Conservation (phyloP, 2,797 vertebrate genomes). For the Anas capensis region DNA sequence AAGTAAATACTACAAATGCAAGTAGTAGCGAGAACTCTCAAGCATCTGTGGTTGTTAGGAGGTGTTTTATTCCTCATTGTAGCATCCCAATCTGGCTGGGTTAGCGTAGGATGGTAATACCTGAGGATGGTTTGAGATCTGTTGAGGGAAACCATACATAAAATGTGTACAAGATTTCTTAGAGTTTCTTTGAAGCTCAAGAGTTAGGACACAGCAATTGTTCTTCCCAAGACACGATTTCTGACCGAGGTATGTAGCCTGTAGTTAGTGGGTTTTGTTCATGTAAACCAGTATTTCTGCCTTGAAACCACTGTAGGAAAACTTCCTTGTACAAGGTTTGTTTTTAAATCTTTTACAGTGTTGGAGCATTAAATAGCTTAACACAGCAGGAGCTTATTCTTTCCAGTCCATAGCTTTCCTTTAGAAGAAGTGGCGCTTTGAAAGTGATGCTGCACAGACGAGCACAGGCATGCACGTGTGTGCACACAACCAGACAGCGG, state of each 20-base stretch:
- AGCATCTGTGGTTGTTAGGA: neutral
- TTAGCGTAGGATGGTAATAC: neutral
- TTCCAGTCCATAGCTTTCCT: neutral
- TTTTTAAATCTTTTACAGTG: neutral
- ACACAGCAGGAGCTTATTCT: neutral
- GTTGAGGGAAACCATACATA: neutral
- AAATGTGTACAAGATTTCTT: neutral
- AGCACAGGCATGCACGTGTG: neutral
- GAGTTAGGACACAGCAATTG: neutral
- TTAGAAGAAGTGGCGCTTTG: neutral
- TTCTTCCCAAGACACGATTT: neutral
- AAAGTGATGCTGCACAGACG: neutral
- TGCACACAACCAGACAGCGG: neutral
- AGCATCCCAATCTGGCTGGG: neutral
- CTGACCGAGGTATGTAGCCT: neutral
- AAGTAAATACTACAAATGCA: neutral
- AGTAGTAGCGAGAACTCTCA: neutral
- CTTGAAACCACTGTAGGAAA: neutral
- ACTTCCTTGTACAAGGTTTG: neutral
- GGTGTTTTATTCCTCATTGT: neutral
- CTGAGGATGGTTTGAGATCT: neutral
- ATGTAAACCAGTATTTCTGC: neutral
- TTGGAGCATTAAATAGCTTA: slow-evolving; percentile 8
- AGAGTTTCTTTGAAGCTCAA: neutral
- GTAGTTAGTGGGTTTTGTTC: neutral